A percentile compares a stretch with the other conserved stretches of the same genome.
Evolutionary conservation across 1,140 invertebrate species (phyloP).

Genomic region (Maconellicoccus hirsutus): DNA sequence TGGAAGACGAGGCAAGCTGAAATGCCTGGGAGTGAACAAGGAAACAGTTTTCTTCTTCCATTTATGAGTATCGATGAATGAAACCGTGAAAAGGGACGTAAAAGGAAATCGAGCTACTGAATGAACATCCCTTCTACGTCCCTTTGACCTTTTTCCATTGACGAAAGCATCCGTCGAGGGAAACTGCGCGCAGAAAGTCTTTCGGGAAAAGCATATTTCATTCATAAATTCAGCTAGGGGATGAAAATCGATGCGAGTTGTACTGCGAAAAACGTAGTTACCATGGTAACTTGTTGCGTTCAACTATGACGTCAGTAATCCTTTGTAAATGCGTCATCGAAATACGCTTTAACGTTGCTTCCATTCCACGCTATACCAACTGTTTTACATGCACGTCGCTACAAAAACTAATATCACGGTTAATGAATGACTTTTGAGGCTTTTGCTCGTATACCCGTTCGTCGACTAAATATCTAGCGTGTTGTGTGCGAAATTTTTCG

Average conservation of each 20-base stretch:
- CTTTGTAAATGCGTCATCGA: neutral
- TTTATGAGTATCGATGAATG: neutral
- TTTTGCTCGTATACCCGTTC: neutral
- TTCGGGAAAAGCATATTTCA: constrained; percentile 10
- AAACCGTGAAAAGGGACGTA: neutral
- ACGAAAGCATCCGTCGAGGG: neutral
- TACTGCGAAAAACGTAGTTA: constrained; percentile 1
- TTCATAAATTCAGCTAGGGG: neutral
- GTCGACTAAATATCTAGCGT: neutral
- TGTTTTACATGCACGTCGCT: neutral
- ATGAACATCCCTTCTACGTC: constrained; percentile 13
- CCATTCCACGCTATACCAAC: neutral
- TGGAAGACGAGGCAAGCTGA: neutral
- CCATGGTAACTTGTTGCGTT: constrained; percentile 18
- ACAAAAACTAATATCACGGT: neutral
- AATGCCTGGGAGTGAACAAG: neutral
- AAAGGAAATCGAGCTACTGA: neutral
- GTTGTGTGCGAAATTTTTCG: neutral
- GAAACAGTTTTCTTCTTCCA: neutral
- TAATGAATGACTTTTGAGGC: neutral
- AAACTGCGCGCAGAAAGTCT: neutral
- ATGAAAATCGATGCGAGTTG: constrained; percentile 9
- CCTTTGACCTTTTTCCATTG: constrained; percentile 9
- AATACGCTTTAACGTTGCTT: neutral
- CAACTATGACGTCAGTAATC: neutral